Base-by-base conservation (phyloP, 2,888 invertebrate species). In the Nephrocerus scutellatus region DNA sequence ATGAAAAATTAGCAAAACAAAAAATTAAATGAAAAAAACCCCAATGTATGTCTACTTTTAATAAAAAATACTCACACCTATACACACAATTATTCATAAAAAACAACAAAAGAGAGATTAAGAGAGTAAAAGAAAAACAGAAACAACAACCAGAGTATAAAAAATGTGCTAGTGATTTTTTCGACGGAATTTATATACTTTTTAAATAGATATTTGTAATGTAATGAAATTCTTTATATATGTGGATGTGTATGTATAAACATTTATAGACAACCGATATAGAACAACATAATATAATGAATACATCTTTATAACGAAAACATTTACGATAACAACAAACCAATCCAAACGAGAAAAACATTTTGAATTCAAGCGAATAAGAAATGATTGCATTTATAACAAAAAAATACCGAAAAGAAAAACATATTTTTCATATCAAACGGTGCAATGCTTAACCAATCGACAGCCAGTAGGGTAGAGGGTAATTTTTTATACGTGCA, bases 41-140 rank as follows among this genome's bases (percentile, higher is more conserved):
- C 35, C 14, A 32, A 22, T 33, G 20, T 36, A 36, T 35, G n/a
- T n/a, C n/a, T n/a, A n/a, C n/a, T 39, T 43, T 36, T n/a, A 36
- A 26, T 30, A 34, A 32, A 23, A 19, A 18, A 22, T 25, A 34
- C 24, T 26, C 19, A 19, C 28, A 34, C n/a, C 26, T 32, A 25
- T 26, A n/a, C 25, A 25, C 23, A 30, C 20, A 23, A 24, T 31
- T 29, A 13, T 33, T 29, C 29, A 25, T 30, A 30, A 39, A 19
- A 22, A 23, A 29, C 12, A 15, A 13, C 16, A 38, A 32, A 4
- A 12, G 20, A 10, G 28, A 23, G 33, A 16, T 15, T 12, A 30
- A 14, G 23, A 19, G 28, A 13, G 12, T 22, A 13, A 34, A 30
- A 38, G n/a, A n/a, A n/a, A n/a, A n/a, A n/a, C n/a, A n/a, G n/a